Conservation (phyloP, 2,797 vertebrate genomes). For the Acipenser oxyrinchus region DNA sequence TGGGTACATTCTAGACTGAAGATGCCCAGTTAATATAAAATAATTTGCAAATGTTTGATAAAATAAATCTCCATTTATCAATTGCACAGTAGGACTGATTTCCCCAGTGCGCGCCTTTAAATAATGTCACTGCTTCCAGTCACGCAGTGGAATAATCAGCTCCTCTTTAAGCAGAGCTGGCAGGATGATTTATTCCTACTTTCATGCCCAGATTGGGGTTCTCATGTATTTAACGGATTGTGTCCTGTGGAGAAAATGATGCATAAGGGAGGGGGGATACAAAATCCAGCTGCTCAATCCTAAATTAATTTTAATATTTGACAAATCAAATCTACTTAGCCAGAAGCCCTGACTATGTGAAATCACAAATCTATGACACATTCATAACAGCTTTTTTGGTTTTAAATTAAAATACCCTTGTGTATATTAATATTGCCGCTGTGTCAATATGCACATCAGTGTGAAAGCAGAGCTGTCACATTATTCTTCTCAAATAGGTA, state of each 20-base stretch:
- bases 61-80: conserved; percentile 33
- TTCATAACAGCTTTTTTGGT: conserved; percentile 9
- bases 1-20: conserved; percentile 15
- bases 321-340: conserved; percentile 38
- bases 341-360: conserved; percentile 15
- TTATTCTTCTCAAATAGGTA: conserved; percentile 3
- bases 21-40: conserved; percentile 17
- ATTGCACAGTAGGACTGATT: conserved; percentile 30
- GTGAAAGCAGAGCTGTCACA: conserved; percentile 2
- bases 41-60: conserved; percentile 23
- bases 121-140: conserved; percentile 42
- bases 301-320: conserved; percentile 35
- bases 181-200: conserved; percentile 52
- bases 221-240: conserved; percentile 57
- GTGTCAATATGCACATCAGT: conserved; percentile 2
- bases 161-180: conserved; percentile 43
- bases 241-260: conserved; percentile 38
- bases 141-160: conserved; percentile 43
- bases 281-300: conserved; percentile 26
- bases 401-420: background rate
- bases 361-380: conserved; percentile 24
- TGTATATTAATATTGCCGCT: background rate
- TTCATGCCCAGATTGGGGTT: conserved; percentile 42
- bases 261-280: conserved; percentile 19
- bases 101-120: conserved; percentile 38